These are phyloP conservation scores for Enteromius trimaculatus DNA, from an alignment of 2,797 vertebrate species.

Conservation along the genomic window DNA sequence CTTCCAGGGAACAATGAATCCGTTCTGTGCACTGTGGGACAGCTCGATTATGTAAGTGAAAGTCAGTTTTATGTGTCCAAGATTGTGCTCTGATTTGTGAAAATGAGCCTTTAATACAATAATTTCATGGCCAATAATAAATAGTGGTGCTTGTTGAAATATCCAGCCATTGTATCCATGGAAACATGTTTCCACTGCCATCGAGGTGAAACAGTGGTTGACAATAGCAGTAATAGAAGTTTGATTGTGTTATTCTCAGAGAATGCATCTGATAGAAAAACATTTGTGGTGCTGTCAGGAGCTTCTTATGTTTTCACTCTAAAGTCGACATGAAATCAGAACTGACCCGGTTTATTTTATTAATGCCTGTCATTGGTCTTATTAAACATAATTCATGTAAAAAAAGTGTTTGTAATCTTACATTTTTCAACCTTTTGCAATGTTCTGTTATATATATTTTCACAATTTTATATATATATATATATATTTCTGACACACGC, in stretches of 20 bases:
- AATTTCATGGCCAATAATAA: slow-evolving; percentile 48
- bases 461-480: no score
- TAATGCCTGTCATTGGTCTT: neutral
- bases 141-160: slow-evolving; percentile 31
- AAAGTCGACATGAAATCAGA: neutral
- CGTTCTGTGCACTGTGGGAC: slow-evolving; percentile 97
- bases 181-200: slow-evolving; percentile 31
- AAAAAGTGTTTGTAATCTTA: neutral
- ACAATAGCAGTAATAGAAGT: slow-evolving; percentile 14
- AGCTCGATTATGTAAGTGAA: slow-evolving; percentile 92
- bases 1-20: slow-evolving; percentile 93
- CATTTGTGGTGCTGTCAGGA: neutral
- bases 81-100: slow-evolving; percentile 26
- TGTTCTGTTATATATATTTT: no score
- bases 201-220: slow-evolving; percentile 11
- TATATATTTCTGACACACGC: no score
- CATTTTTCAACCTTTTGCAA: no score
- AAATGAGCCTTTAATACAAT: slow-evolving; percentile 31
- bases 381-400: neutral
- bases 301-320: neutral
- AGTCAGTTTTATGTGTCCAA: slow-evolving; percentile 18
- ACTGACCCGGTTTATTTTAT: neutral
- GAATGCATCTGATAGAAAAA: slow-evolving; percentile 19
- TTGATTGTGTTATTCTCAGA: slow-evolving; percentile 33
- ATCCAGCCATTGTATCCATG: slow-evolving; percentile 51